Conservation (phyloP, 2,888 invertebrate species). For the Netelia virgata region DNA sequence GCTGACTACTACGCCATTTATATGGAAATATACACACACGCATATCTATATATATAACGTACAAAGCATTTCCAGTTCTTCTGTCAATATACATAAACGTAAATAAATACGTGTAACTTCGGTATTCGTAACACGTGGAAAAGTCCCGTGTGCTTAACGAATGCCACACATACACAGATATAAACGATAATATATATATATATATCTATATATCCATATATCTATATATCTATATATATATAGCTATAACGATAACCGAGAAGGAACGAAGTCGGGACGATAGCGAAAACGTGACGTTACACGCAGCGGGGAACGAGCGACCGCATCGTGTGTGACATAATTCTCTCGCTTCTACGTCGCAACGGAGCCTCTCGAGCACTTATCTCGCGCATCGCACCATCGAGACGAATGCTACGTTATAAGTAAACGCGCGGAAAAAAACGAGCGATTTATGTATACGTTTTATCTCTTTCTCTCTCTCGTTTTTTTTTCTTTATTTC, state of each 20-base stretch:
- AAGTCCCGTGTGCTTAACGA: conserved; percentile 56
- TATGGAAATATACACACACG: conserved; percentile 36
- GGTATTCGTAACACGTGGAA: conserved; percentile 65
- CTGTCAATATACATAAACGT: conserved; percentile 39
- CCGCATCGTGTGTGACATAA: conserved; percentile 63
- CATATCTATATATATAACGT: conserved; percentile 20
- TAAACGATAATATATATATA: not conserved
- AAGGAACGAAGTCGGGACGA: conserved; percentile 56
- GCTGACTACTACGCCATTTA: not conserved
- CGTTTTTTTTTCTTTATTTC: not conserved
- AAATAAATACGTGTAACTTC: conserved; percentile 11
- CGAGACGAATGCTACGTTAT: conserved; percentile 20
- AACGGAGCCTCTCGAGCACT: conserved; percentile 10
- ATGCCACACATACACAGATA: conserved; percentile 16
- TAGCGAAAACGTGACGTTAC: conserved; percentile 68
- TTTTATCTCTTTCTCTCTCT: not conserved
- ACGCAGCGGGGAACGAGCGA: conserved; percentile 44
- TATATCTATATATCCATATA: conserved; percentile 25
- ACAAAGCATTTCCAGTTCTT: too few species aligned
- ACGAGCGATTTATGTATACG: not conserved
- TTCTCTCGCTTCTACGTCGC: conserved; percentile 62
- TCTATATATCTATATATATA: conserved; percentile 17
- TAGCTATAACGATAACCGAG: conserved; percentile 13
- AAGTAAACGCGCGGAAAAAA: not conserved
- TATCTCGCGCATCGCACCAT: conserved; percentile 45